Evolutionary conservation across 2,113 vertebrate genomes (phyloP).

Genomic region (Morone saxatilis): DNA sequence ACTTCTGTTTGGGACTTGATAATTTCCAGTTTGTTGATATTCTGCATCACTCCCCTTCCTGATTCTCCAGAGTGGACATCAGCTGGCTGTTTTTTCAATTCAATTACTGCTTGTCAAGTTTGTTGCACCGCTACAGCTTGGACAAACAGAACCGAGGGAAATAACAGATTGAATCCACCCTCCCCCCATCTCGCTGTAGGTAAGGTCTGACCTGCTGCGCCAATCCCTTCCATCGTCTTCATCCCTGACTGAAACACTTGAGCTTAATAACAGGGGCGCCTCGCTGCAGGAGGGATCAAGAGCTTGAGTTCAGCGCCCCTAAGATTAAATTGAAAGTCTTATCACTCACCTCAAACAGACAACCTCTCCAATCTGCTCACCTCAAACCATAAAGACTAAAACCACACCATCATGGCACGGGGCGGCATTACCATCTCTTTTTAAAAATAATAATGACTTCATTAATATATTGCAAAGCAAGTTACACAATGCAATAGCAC

Average conservation of each 20-base stretch:
- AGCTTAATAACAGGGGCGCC: constrained; percentile 48
- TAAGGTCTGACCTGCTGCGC: constrained; percentile 36
- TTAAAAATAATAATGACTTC: neutral
- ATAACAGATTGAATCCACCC: constrained; percentile 46
- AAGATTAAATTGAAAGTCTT: constrained; percentile 56
- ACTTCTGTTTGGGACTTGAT: neutral
- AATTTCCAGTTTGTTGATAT: constrained; percentile 32
- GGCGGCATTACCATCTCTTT: neutral
- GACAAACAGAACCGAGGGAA: constrained; percentile 31
- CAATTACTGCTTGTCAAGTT: constrained; percentile 50
- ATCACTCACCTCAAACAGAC: constrained; percentile 40
- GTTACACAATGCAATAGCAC: neutral
- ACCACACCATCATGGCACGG: accelerated
- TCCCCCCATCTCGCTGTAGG: constrained; percentile 12
- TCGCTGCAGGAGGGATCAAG: constrained; percentile 33
- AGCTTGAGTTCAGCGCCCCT: constrained; percentile 31
- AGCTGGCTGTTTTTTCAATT: constrained; percentile 57
- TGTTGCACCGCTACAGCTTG: constrained; percentile 27
- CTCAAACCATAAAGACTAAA: constrained; percentile 9
- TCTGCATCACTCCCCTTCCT: neutral
- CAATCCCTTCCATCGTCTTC: constrained; percentile 36
- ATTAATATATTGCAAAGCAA: neutral
- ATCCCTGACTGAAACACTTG: constrained; percentile 50
- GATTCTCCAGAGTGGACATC: constrained; percentile 46
- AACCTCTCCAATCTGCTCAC: constrained; percentile 18